Evolutionary conservation across 2,113 vertebrate species (phyloP).

Genomic region (Triplophysa rosa): DNA sequence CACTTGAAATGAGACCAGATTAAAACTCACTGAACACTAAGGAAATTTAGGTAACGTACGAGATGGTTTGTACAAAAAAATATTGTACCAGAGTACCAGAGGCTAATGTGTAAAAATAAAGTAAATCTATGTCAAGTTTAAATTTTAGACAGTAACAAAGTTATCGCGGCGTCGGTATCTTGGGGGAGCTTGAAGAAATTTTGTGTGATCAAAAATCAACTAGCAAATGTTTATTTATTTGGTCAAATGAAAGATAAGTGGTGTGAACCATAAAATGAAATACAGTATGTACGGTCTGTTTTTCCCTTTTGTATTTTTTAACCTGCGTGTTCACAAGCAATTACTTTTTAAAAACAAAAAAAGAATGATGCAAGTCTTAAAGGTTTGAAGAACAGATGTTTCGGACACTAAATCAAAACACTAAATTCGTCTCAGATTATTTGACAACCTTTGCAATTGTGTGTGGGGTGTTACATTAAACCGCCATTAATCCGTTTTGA

Average conservation of each 20-base stretch:
- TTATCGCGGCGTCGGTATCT: background rate
- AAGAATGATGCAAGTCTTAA: background rate
- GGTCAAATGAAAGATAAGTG: constrained; percentile 21
- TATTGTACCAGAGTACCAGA: too few relatives aligned
- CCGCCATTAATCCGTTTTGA: background rate
- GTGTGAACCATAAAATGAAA: constrained; percentile 3
- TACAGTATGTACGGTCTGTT: constrained; percentile 9
- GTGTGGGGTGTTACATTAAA: background rate
- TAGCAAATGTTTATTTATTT: background rate
- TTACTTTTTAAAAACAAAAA: background rate
- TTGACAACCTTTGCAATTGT: background rate
- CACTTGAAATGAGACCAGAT: background rate
- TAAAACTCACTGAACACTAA: background rate
- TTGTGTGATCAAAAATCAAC: background rate
- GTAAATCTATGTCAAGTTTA: background rate
- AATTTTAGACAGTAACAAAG: background rate
- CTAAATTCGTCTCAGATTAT: background rate
- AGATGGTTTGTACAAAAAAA: too few relatives aligned
- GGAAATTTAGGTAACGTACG: too few relatives aligned
- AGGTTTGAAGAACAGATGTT: background rate
- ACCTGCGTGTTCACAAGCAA: constrained; percentile 10
- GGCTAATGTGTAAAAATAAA: too few relatives aligned
- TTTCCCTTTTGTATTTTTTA: background rate
- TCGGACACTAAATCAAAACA: background rate
- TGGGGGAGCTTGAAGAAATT: background rate